Evolutionary conservation across 2,888 invertebrate genomes (phyloP), one percentile per base, ranked within the genome.

Genomic region (Drosophila formosana): DNA sequence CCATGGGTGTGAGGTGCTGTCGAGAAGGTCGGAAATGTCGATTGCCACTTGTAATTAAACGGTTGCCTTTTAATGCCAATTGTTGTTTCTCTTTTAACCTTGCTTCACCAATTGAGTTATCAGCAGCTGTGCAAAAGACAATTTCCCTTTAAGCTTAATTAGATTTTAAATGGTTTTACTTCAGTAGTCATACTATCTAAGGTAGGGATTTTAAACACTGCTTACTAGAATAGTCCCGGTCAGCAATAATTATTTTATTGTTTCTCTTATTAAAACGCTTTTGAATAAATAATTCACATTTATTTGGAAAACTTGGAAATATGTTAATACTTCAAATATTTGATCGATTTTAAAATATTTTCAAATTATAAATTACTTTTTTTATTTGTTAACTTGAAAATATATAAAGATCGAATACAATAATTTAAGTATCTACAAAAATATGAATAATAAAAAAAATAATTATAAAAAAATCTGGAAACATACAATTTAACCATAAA

Each of bases 41-140:
- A 88, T 88, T 85, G 88, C 61, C 74, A 80, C 57, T 88, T 79
- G 88, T 72, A 83, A 83, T 83, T 88, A 88, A 88, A 65, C 56
- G 65, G 53, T 82, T 72, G 69, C 70, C 64, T 65, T 66, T 82
- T 72, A 77, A 71, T 82, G 64, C 32, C 66, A 71, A 68, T 82
- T 60, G 50, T 58, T 66, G 34, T 41, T 45, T 13, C 45, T 46
- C 30, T 61, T 43, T 50, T 53, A 57, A 43, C 34, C 49, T 39
- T 28, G 9, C 53, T 41, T 47, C 32, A 37, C 8, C 60, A 18
- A 56, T 56, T 56, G 46, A 51, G 41, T 41, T 62, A 62, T 53
- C 56, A 26, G 55, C 47, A 45, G 28, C 32, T 25, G 56, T 34
- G 34, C 34, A 32, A 25, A 26, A 39, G 30, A 32, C 8, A 13